Conservation (phyloP, 2,797 vertebrate species). For the Crypturellus tataupa region DNA sequence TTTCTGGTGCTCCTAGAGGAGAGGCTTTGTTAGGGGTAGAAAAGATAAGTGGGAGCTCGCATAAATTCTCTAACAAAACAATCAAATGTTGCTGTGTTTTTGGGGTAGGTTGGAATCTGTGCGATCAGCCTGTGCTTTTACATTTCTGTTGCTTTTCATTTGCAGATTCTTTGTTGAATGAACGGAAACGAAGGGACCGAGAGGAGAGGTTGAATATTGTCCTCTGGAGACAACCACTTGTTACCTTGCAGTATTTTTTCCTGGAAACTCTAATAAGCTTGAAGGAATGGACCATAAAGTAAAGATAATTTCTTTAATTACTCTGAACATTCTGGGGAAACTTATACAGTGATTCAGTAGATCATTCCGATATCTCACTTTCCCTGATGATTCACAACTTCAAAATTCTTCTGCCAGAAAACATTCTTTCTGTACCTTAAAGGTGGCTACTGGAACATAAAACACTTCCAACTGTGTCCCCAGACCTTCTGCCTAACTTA, state of each 20-base stretch:
- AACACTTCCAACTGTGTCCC: neutral
- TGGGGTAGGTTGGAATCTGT: neutral
- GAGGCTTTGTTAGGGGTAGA: neutral
- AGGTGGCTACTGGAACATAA: neutral
- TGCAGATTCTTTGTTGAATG: constrained; percentile 84
- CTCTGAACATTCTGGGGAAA: constrained; percentile 63
- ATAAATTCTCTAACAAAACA: neutral
- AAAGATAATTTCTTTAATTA: constrained; percentile 81
- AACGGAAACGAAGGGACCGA: constrained; percentile 88
- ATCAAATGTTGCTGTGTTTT: rapidly evolving
- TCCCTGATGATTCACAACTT: constrained; percentile 24
- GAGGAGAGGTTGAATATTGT: constrained; percentile 93
- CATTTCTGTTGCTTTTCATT: constrained; percentile 13
- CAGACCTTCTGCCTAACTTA: neutral
- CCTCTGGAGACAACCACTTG: constrained; percentile 91
- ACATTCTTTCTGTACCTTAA: neutral
- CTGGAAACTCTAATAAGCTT: constrained; percentile 93
- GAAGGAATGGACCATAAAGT: constrained; percentile 96
- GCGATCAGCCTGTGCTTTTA: neutral
- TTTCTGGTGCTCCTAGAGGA: neutral
- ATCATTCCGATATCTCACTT: constrained; percentile 48
- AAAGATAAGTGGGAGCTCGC: neutral
- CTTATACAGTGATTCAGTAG: constrained; percentile 66
- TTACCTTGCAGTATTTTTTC: constrained; percentile 95
- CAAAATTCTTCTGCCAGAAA: neutral